Percentiles rank a stretch among this genome's conserved stretches.
Evolutionary conservation across 2,888 invertebrate genomes (phyloP).

Genomic region (Pandemis cinnamomeana): DNA sequence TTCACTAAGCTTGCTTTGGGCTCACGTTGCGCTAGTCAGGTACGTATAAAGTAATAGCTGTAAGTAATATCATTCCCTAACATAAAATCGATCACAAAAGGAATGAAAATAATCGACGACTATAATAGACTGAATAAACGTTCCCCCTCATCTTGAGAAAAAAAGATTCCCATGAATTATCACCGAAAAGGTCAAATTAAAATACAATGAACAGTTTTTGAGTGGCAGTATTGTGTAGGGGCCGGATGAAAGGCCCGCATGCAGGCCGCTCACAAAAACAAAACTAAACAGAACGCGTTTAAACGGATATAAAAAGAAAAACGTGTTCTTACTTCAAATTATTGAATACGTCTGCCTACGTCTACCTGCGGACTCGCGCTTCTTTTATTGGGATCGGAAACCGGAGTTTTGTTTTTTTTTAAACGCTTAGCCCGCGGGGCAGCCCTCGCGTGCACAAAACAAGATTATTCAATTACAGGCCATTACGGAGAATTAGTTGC

Average conservation of each 20-base stretch:
- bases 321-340: slow-evolving; percentile 83
- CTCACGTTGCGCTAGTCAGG: background rate
- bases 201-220: slow-evolving; percentile 85
- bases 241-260: slow-evolving; percentile 82
- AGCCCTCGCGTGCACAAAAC: slow-evolving; percentile 33
- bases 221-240: slow-evolving; percentile 83
- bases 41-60: background rate
- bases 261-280: slow-evolving; percentile 78
- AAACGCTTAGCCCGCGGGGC: slow-evolving; percentile 28
- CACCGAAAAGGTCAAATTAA: slow-evolving; percentile 85
- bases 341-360: slow-evolving; percentile 82
- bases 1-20: background rate
- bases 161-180: slow-evolving; percentile 83
- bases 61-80: slow-evolving; percentile 54
- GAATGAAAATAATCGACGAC: slow-evolving; percentile 73
- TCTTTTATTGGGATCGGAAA: slow-evolving; percentile 72
- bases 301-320: slow-evolving; percentile 83
- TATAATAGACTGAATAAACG: slow-evolving; percentile 82
- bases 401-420: slow-evolving; percentile 47
- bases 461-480: slow-evolving; percentile 36
- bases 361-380: slow-evolving; percentile 70
- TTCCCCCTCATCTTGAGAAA: slow-evolving; percentile 65
- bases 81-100: slow-evolving; percentile 72
- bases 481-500: slow-evolving; percentile 29
- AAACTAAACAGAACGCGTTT: slow-evolving; percentile 83